Evolutionary conservation across 1,140 invertebrate genomes (phyloP), one percentile per base, ranked within the genome.

Genomic region (Pemphigus obesinymphae): DNA sequence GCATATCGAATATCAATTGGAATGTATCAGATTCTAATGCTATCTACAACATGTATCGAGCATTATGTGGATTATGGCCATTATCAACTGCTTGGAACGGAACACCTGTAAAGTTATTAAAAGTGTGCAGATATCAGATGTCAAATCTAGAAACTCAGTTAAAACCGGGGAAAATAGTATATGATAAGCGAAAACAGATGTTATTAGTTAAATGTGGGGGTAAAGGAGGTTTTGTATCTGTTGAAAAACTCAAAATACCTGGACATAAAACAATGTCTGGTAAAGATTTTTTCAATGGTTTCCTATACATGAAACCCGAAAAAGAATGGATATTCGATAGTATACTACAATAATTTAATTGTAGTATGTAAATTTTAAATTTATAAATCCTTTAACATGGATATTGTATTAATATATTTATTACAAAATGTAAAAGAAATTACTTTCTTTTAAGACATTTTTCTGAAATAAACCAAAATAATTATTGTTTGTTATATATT

Each of bases 41-140:
- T 84, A 85, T 94, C 23, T 92, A 91, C 84, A 89, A 93, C 85
- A 87, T 92, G 43, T 88, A 91, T 84, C 87, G 93, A 84, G 92
- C 92, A 6, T 86, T 94, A 72, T 89, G 88, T 84, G 90, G 91
- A 34, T 85, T 93, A 31, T 91, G 91, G 85, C 87, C 89, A 10
- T 86, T 93, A 48, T 89, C 87, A 37, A 91, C 93, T 55, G 89
- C 58, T 50, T 86, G 85, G 85, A 78, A 85, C 34, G 84, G 82
- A 2, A 26, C 20, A 34, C 26, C 53, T 8, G 43, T 85, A 1
- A 55, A 55, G 10, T 83, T 45, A 66, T 83, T 34, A 15, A 76
- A 53, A 48, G 40, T 82, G 5, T 40, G 70, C 6, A 48, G 13
- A 17, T 37, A 75, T 43, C 37, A 73, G 7, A 70, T 29, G 5